Evolutionary conservation across 2,888 invertebrate genomes (phyloP).

Genomic region (Stegana nigrithorax): DNA sequence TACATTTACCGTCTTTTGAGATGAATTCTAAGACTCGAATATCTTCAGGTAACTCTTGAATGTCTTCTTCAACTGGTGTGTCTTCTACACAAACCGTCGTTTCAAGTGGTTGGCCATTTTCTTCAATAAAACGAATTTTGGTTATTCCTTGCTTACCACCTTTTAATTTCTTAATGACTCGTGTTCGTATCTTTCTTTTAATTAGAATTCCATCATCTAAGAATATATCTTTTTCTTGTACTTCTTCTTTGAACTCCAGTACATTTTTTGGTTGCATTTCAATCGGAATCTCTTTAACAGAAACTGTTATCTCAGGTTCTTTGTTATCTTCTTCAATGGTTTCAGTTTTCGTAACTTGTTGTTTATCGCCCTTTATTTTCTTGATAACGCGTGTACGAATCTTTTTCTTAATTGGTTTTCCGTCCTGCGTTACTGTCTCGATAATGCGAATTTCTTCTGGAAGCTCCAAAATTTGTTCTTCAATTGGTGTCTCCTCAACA

Average conservation of each 20-base stretch:
- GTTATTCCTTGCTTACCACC: constrained; percentile 23
- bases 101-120: constrained; percentile 23
- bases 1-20: constrained; percentile 20
- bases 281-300: constrained; percentile 18
- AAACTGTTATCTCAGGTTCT: constrained; percentile 19
- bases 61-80: constrained; percentile 15
- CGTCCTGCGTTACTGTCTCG: constrained; percentile 22
- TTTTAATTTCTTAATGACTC: constrained; percentile 23
- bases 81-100: constrained; percentile 22
- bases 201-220: constrained; percentile 20
- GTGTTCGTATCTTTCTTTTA: constrained; percentile 20
- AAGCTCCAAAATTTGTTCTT: constrained; percentile 15
- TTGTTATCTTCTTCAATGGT: constrained; percentile 25
- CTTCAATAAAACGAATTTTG: constrained; percentile 22
- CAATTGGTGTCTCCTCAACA: constrained; percentile 19
- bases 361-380: constrained; percentile 24
- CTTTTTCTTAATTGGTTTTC: constrained; percentile 21
- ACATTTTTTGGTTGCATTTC: constrained; percentile 16
- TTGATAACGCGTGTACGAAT: constrained; percentile 24
- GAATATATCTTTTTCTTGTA: constrained; percentile 15
- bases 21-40: constrained; percentile 19
- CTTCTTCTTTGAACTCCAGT: constrained; percentile 18
- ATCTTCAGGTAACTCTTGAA: constrained; percentile 17
- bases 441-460: constrained; percentile 23
- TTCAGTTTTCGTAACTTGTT: constrained; percentile 22